Percentiles rank a stretch among this genome's conserved stretches.
Conservation (phyloP, 2,113 vertebrate genomes). For the Osmerus mordax region DNA sequence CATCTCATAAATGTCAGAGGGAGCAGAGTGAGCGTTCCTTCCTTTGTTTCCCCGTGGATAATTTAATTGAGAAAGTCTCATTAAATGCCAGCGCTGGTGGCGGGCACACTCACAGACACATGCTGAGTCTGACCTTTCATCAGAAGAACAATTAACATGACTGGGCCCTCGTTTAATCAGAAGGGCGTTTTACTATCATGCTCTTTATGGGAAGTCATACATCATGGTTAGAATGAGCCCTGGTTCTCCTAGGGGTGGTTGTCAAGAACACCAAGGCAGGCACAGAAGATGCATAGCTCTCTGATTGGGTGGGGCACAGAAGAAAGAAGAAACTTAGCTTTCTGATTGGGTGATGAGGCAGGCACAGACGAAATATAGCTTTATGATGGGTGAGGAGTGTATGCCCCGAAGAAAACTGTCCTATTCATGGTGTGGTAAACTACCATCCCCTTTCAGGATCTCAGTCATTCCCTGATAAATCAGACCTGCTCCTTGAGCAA, state of each 20-base stretch:
- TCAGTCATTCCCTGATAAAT: not conserved
- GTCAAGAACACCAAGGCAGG: not conserved
- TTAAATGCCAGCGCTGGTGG: constrained; percentile 40
- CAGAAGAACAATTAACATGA: constrained; percentile 55
- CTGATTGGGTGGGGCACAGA: not conserved
- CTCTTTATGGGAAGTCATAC: constrained; percentile 39
- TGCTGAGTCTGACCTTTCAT: constrained; percentile 57
- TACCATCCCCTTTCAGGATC: not conserved
- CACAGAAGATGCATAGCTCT: not conserved
- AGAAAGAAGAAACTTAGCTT: constrained; percentile 27
- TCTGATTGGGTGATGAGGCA: not conserved
- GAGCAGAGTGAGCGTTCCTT: constrained; percentile 16
- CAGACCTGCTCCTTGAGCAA: no score
- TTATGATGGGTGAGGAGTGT: not conserved
- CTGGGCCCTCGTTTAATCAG: constrained; percentile 49
- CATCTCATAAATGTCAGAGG: constrained; percentile 37
- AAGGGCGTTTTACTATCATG: constrained; percentile 49
- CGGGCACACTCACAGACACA: constrained; percentile 27
- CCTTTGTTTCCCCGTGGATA: constrained; percentile 47
- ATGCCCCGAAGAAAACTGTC: no score
- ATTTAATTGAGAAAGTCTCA: constrained; percentile 57
- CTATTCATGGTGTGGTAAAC: no score
- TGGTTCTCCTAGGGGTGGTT: not conserved
- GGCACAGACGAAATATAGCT: constrained; percentile 13
- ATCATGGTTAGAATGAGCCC: constrained; percentile 36